Evolutionary conservation across 2,888 invertebrate genomes (phyloP).

Genomic region (Trissolcus japonicus): DNA sequence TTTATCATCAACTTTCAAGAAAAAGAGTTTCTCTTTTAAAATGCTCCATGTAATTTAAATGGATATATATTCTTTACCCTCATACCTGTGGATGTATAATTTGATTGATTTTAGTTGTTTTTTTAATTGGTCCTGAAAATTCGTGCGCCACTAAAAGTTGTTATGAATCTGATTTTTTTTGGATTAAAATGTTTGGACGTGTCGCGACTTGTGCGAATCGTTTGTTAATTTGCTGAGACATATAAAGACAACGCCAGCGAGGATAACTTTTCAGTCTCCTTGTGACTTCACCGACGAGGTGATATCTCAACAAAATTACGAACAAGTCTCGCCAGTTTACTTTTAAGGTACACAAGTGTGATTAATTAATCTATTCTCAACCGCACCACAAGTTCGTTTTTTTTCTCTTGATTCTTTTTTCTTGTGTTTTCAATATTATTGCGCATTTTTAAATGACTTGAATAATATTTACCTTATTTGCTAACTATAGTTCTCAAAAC

Average conservation of each 20-base stretch:
- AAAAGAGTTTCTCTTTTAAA: too few species aligned
- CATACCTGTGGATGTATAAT: too few species aligned
- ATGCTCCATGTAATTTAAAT: too few species aligned
- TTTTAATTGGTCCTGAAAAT: background rate
- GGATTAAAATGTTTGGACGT: background rate
- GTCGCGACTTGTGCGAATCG: background rate
- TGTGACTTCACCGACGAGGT: slow-evolving; percentile 56
- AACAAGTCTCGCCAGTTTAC: slow-evolving; percentile 24
- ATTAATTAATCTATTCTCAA: background rate
- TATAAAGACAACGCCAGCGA: slow-evolving; percentile 66
- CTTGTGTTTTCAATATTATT: background rate
- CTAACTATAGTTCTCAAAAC: too few species aligned
- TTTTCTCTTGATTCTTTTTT: background rate
- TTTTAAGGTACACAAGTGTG: slow-evolving; percentile 28
- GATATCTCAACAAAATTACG: slow-evolving; percentile 34
- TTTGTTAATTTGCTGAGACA: slow-evolving; percentile 39
- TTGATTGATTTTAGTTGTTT: too few species aligned
- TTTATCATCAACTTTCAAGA: too few species aligned
- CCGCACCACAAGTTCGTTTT: background rate
- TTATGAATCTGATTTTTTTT: background rate
- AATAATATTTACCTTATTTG: background rate
- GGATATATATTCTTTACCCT: too few species aligned
- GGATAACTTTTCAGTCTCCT: slow-evolving; percentile 62
- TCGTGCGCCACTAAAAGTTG: background rate
- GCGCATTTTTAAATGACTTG: background rate